These are phyloP conservation scores for Junonia oenone DNA, from an alignment of 2,888 invertebrate species.

Conservation along the genomic window DNA sequence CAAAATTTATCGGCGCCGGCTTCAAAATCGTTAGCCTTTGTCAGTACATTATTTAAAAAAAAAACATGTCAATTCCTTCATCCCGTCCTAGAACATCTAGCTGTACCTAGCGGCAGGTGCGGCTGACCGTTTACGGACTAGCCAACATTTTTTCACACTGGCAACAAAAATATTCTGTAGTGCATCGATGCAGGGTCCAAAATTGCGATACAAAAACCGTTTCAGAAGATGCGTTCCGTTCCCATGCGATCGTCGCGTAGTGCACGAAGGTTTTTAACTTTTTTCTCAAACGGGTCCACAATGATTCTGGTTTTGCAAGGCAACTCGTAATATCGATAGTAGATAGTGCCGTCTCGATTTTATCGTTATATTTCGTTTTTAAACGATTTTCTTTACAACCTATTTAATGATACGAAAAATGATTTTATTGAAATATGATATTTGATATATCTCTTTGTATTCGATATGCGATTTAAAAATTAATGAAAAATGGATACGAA, in stretches of 20 bases:
- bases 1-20: background rate
- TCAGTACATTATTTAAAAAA: conserved; percentile 1
- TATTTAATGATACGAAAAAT: background rate
- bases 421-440: background rate
- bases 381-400: conserved; percentile 18
- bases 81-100: conserved; percentile 42
- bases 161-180: conserved; percentile 44
- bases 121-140: conserved; percentile 56
- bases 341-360: conserved; percentile 56
- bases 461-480: background rate
- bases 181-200: conserved; percentile 44
- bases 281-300: conserved; percentile 72
- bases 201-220: conserved; percentile 39
- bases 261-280: conserved; percentile 49
- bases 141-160: conserved; percentile 42
- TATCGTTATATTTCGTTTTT: conserved; percentile 40
- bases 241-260: conserved; percentile 69
- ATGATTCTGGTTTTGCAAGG: conserved; percentile 76
- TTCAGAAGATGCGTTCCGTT: conserved; percentile 56
- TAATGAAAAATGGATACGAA: background rate
- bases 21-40: background rate
- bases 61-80: conserved; percentile 8
- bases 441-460: background rate
- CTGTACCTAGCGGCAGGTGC: conserved; percentile 60
- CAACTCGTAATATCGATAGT: conserved; percentile 64